Percentiles rank a stretch among this genome's conserved stretches.
Conservation (phyloP, 2,888 invertebrate genomes). For the Willowsia nigromaculata region DNA sequence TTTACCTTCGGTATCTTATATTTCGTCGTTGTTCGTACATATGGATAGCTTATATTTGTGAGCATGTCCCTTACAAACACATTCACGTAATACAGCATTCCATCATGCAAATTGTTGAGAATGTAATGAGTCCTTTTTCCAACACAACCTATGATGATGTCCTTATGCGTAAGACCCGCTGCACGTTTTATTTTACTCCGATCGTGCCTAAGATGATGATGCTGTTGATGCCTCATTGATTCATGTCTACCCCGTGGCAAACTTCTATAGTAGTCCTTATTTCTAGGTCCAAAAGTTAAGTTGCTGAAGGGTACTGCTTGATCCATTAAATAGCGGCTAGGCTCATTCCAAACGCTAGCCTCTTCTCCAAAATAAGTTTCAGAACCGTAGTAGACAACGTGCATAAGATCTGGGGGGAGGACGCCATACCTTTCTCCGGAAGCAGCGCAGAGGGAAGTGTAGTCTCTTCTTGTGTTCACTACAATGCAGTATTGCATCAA, state of each 20-base stretch:
- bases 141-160: constrained; percentile 81
- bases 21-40: constrained; percentile 81
- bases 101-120: constrained; percentile 81
- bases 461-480: constrained; percentile 81
- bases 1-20: constrained; percentile 79
- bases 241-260: background rate
- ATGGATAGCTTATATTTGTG: constrained; percentile 82
- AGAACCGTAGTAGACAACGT: constrained; percentile 77
- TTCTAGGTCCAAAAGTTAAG: background rate
- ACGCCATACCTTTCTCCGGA: constrained; percentile 80
- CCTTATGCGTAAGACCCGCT: constrained; percentile 73
- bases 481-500: constrained; percentile 83
- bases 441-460: constrained; percentile 82
- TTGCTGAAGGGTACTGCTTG: constrained; percentile 22
- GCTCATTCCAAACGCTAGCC: constrained; percentile 67
- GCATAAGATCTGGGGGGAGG: constrained; percentile 78
- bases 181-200: constrained; percentile 59
- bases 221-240: background rate
- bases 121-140: constrained; percentile 82
- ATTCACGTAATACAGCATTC: constrained; percentile 82
- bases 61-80: constrained; percentile 82
- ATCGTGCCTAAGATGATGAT: constrained; percentile 46
- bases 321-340: constrained; percentile 38
- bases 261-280: background rate
- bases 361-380: constrained; percentile 66